Conservation (phyloP, 2,888 invertebrate species). For the Mylabris sibirica region DNA sequence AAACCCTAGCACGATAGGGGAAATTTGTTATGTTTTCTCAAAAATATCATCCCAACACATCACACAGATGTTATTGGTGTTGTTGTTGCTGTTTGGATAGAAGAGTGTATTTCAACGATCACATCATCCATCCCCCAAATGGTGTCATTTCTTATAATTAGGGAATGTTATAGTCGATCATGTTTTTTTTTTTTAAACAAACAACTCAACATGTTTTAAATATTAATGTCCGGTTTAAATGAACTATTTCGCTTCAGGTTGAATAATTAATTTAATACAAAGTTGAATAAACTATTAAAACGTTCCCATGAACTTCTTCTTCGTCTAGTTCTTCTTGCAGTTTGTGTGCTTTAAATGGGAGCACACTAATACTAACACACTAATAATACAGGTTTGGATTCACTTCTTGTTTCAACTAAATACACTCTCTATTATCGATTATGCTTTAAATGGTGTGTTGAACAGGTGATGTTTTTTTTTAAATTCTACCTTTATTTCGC, state of each 20-base stretch:
- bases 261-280: not conserved
- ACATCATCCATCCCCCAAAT: not conserved
- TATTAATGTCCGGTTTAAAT: not conserved
- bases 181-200: not conserved
- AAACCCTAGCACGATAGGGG: not conserved
- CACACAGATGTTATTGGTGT: not conserved
- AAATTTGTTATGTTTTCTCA: not conserved
- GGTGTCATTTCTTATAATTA: not conserved
- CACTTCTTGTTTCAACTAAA: not conserved
- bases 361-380: too few relatives aligned
- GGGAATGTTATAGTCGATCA: not conserved
- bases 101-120: not conserved
- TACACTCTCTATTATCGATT: not conserved
- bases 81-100: too few relatives aligned
- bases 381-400: not conserved
- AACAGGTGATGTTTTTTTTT: not conserved
- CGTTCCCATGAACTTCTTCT: not conserved
- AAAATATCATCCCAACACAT: too few relatives aligned
- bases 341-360: not conserved
- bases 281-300: not conserved
- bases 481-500: not conserved
- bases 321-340: not conserved
- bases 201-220: too few relatives aligned
- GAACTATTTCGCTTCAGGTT: not conserved
- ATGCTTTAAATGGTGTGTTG: not conserved